Base-by-base conservation (phyloP, 2,113 vertebrate genomes). In the Chroicocephalus ridibundus region DNA sequence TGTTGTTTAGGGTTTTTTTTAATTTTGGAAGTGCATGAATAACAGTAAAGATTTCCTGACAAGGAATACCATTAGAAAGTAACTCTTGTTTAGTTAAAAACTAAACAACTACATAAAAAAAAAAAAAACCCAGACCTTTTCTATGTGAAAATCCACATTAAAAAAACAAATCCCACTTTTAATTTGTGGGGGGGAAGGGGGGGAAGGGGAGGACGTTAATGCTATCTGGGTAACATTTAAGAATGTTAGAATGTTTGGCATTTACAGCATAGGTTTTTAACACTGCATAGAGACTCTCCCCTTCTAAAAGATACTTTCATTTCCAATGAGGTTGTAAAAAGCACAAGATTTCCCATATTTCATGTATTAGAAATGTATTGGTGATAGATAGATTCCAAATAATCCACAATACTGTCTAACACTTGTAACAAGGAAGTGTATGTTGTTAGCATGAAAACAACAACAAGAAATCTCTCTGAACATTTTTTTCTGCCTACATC, bases 161-260 rank as follows among this genome's bases (percentile, higher is more conserved):
- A 21, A 58, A 55, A 32, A 29, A 19, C 19, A 34, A 13, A 38
- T 26, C 5, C 22, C 22, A 2, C 4, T 60, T 82, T 42, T 34
- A 12, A 9, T 47, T 19, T 52, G 18, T 8, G 5, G 18, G 3
- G 2, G 1, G 9, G 13, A 7, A 7, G 31, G 7, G 5, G 32
- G 19, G 15, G 7, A 7, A 5, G 8, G 52, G 36, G 26, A 49
- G 3, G 15, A 31, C n/a, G 8, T 40, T 69, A 34, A 17, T 32
- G 9, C 44, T 62, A 55, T 7, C 21, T 51, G 15, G 11, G 15
- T 47, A 60, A 60, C 3, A 2, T 3, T n/a, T 58, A 65, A 82
- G 20, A 51, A 62, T 7, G 1, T 34, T 26, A 82, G 15, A 51
- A 57, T 7, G 1, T 34, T 26, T 51, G 60, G 5, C 17, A 40